These are phyloP conservation scores for Clarias laeviceps DNA, from an alignment of 2,797 vertebrate species.

Conservation along the genomic window DNA sequence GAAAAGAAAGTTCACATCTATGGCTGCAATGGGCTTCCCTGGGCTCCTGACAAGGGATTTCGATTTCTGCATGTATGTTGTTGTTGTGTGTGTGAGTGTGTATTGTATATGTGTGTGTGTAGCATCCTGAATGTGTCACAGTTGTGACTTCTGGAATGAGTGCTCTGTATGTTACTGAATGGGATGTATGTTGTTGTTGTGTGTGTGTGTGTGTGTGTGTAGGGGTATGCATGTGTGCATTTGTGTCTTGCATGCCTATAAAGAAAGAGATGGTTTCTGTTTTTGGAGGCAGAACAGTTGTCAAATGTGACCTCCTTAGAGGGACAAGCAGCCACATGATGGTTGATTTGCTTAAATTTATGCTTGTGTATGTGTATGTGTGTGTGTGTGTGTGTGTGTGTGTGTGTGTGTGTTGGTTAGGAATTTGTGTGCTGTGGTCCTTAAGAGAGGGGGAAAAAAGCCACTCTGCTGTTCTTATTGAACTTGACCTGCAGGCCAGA, in stretches of 20 bases:
- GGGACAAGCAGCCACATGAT: slow-evolving; percentile 17
- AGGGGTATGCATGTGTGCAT: neutral
- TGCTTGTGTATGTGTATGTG: neutral
- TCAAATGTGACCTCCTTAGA: slow-evolving; percentile 55
- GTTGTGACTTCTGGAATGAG: neutral
- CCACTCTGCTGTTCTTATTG: slow-evolving; percentile 78
- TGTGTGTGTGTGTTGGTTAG: slow-evolving; percentile 32
- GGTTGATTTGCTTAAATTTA: neutral
- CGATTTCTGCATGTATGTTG: neutral
- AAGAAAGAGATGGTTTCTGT: slow-evolving; percentile 4
- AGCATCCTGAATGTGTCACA: neutral
- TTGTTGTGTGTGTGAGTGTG: neutral
- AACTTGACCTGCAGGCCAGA: slow-evolving; percentile 82
- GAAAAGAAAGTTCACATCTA: neutral
- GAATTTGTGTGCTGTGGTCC: slow-evolving; percentile 31
- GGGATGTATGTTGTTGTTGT: neutral
- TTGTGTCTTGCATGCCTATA: neutral
- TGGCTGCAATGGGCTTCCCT: neutral
- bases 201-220: neutral
- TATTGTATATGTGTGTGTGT: neutral
- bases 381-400: slow-evolving; percentile 24
- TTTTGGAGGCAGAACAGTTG: slow-evolving; percentile 42
- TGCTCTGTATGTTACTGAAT: neutral
- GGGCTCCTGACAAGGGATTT: neutral
- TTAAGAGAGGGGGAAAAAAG: slow-evolving; percentile 55